Conservation (phyloP, 2,113 vertebrate species). For the Origma solitaria region DNA sequence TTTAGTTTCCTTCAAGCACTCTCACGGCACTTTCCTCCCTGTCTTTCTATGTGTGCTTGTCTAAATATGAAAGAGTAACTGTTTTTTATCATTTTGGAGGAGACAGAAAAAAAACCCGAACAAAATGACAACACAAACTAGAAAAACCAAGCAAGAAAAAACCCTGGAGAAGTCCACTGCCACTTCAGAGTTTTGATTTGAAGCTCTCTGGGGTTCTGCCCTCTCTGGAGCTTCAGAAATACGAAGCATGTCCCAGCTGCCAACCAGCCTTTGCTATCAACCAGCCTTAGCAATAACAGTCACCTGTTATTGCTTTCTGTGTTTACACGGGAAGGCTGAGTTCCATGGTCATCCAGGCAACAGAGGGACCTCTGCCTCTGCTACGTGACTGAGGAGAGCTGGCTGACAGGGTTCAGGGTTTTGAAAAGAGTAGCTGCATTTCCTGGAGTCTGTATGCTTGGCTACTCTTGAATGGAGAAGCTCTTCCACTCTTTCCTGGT, state of each 20-base stretch:
- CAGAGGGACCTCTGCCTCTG: background rate
- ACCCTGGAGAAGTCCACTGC: background rate
- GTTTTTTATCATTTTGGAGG: background rate
- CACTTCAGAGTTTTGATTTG: background rate
- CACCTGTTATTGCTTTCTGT: background rate
- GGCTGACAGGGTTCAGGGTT: background rate
- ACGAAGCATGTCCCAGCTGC: background rate
- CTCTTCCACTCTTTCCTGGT: background rate
- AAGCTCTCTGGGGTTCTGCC: background rate
- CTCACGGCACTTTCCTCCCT: background rate
- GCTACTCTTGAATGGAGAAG: background rate
- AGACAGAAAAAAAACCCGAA: accelerated
- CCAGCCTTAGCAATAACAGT: too few relatives aligned
- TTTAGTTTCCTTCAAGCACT: background rate
- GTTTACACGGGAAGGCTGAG: background rate
- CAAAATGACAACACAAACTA: background rate
- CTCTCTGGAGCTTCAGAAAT: background rate
- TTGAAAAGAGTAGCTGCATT: background rate
- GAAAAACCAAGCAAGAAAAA: background rate
- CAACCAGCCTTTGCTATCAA: background rate
- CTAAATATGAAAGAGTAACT: background rate
- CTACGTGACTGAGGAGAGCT: background rate
- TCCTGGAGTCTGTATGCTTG: background rate
- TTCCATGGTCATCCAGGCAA: background rate
- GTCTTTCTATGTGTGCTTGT: background rate